Evolutionary conservation across 2,113 vertebrate species (phyloP).

Genomic region (Spizaetus ornatus): DNA sequence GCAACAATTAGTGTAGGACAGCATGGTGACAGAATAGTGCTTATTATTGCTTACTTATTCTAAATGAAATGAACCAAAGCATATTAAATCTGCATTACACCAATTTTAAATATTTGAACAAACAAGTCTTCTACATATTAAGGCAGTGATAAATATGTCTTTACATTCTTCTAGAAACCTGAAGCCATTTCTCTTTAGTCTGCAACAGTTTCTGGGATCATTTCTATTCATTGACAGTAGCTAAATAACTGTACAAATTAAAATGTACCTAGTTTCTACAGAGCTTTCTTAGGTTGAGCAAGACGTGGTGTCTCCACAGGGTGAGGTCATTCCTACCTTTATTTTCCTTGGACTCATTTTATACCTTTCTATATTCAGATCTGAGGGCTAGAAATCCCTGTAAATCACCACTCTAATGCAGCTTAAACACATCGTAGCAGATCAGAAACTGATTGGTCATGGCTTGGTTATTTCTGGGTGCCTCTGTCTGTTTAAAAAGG

Average conservation of each 20-base stretch:
- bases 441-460: not conserved
- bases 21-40: not conserved
- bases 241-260: not conserved
- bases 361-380: not conserved
- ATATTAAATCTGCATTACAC: not conserved
- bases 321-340: constrained; percentile 54
- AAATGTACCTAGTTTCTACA: not conserved
- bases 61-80: not conserved
- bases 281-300: not conserved
- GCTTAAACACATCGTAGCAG: not conserved
- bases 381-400: not conserved
- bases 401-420: not conserved
- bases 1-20: not conserved
- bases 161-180: not conserved
- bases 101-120: not conserved
- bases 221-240: not conserved
- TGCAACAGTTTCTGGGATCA: not conserved
- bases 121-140: not conserved
- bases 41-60: not conserved
- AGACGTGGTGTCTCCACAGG: constrained; percentile 15
- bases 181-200: not conserved
- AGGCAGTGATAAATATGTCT: not conserved
- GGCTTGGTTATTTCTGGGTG: not conserved
- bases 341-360: constrained; percentile 42
- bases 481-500: not conserved